Percentiles rank a stretch among this genome's conserved stretches.
These are phyloP conservation scores for Labroides dimidiatus DNA, from an alignment of 2,797 vertebrate genomes.

Conservation along the genomic window DNA sequence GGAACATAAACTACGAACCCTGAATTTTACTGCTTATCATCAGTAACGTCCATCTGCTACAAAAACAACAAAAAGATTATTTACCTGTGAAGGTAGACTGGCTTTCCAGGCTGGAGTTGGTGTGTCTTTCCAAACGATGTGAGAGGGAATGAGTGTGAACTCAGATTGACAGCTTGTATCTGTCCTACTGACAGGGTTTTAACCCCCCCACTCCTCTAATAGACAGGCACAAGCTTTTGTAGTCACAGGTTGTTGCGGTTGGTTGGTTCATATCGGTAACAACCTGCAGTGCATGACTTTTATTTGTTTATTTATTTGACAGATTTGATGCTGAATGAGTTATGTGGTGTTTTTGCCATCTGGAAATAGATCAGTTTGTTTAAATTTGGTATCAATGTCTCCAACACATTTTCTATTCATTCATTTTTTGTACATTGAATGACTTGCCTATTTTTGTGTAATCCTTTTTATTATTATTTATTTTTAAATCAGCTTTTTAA, in stretches of 20 bases:
- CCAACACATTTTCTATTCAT: no score
- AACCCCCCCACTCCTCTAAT: conserved; percentile 34
- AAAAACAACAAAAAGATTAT: conserved; percentile 1
- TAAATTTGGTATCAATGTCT: no score
- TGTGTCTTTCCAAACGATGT: conserved; percentile 6
- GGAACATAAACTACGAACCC: conserved; percentile 7
- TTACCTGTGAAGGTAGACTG: conserved; percentile 43
- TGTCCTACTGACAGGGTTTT: conserved; percentile 32
- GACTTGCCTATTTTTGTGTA: no score
- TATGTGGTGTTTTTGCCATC: no score
- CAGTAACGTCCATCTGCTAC: neutral
- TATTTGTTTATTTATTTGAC: neutral
- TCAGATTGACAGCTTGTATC: conserved; percentile 55
- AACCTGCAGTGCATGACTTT: neutral
- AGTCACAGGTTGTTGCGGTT: neutral
- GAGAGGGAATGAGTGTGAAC: neutral
- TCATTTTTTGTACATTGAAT: no score
- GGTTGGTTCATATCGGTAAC: conserved; percentile 11
- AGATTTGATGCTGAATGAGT: neutral
- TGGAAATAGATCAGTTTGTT: no score
- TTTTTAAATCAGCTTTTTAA: no score
- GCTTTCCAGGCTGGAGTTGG: conserved; percentile 8
- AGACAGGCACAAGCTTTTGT: conserved; percentile 38
- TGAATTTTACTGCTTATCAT: neutral
- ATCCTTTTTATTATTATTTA: no score